phyloP scores from a whole-genome alignment of 2,888 invertebrate genomes.

The Argyresthia albistria region DNA sequence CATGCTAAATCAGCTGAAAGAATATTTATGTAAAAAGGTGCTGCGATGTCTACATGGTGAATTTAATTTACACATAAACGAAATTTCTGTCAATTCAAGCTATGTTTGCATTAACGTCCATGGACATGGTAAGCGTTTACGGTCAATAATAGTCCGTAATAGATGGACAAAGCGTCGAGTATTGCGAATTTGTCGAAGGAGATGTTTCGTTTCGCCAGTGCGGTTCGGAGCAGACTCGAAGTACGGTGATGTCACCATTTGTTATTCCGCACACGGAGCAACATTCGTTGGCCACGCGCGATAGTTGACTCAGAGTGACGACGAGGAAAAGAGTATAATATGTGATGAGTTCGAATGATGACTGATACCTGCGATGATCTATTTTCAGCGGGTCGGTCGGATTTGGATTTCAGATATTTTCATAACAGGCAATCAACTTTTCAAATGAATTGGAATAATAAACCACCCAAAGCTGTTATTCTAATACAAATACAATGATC shows the following conservation, averaged over 20 bases:
- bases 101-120: constrained; percentile 34
- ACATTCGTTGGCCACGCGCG: constrained; percentile 39
- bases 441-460: background rate
- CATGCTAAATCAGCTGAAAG: background rate
- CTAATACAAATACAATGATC: too few species aligned
- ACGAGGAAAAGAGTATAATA: constrained; percentile 20
- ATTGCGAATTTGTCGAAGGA: constrained; percentile 16
- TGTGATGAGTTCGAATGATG: background rate
- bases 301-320: constrained; percentile 42
- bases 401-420: background rate
- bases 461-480: background rate
- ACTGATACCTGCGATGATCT: background rate
- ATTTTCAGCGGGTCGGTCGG: too few species aligned
- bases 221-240: constrained; percentile 30
- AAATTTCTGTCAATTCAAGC: constrained; percentile 27
- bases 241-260: constrained; percentile 60
- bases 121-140: constrained; percentile 24
- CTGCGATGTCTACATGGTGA: constrained; percentile 18
- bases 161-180: constrained; percentile 22
- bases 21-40: constrained; percentile 9
- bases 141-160: constrained; percentile 28
- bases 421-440: background rate
- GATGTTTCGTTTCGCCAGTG: constrained; percentile 27
- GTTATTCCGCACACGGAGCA: constrained; percentile 46
- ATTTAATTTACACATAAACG: constrained; percentile 20